A percentile compares a stretch with the other conserved stretches of the same genome.
Conservation (phyloP, 2,888 invertebrate species). For the Brenthis daphne region DNA sequence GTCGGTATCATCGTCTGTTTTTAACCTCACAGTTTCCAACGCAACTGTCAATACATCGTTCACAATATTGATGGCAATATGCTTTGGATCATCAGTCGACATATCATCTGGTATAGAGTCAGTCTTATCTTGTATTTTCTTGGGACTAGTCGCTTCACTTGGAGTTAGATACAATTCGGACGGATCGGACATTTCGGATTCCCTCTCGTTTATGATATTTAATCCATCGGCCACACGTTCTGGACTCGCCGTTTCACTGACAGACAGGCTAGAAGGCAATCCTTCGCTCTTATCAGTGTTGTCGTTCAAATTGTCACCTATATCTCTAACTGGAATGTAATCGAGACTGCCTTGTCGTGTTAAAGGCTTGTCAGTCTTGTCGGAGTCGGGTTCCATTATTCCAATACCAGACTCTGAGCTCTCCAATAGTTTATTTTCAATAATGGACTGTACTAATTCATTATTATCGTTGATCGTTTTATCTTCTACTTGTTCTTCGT, state of each 20-base stretch:
- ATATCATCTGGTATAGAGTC: conserved; percentile 58
- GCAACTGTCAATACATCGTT: conserved; percentile 77
- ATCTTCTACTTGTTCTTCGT: conserved; percentile 52
- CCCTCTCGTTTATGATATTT: conserved; percentile 73
- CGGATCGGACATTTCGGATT: conserved; percentile 85
- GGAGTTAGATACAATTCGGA: conserved; percentile 87
- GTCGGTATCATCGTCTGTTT: conserved; percentile 74
- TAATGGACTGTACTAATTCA: conserved; percentile 62
- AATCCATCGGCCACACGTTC: conserved; percentile 68
- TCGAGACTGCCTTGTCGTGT: conserved; percentile 74
- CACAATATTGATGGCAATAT: conserved; percentile 73
- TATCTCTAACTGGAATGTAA: conserved; percentile 77
- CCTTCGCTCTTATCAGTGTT: conserved; percentile 77
- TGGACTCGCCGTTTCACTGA: conserved; percentile 75
- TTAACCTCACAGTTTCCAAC: conserved; percentile 69
- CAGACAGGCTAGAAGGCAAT: conserved; percentile 74
- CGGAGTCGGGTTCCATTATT: conserved; percentile 55
- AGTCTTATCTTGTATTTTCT: conserved; percentile 71
- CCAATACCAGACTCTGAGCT: conserved; percentile 71
- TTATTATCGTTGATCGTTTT: conserved; percentile 50
- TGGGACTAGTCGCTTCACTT: conserved; percentile 83
- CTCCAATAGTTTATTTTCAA: conserved; percentile 63
- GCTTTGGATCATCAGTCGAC: conserved; percentile 65
- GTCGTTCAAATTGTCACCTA: conserved; percentile 72
- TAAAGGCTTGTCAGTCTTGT: conserved; percentile 63